These are phyloP conservation scores for Nomada flava DNA, from an alignment of 2,888 invertebrate species.

Conservation along the genomic window DNA sequence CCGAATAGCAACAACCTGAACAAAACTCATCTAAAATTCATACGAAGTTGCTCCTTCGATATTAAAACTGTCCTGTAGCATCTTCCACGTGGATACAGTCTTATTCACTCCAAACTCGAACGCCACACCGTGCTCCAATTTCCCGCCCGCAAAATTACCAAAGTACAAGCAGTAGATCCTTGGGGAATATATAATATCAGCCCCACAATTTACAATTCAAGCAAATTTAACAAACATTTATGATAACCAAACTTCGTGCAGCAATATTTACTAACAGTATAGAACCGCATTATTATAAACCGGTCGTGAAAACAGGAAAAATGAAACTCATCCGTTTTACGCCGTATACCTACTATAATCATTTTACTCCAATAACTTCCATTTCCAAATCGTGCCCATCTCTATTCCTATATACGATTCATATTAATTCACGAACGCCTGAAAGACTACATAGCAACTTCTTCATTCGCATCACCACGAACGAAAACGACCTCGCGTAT, in stretches of 20 bases:
- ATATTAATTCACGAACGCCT: no score
- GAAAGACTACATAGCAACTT: no score
- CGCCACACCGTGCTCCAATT: neutral
- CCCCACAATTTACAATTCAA: neutral
- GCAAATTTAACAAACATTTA: no score
- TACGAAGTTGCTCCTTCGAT: conserved; percentile 14
- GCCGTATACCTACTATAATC: no score
- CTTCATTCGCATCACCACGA: neutral
- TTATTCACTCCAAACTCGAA: conserved; percentile 16
- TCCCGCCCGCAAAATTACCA: neutral
- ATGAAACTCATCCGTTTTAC: no score
- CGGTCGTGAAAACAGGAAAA: neutral
- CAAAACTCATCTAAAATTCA: conserved; percentile 38
- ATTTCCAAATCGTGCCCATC: no score
- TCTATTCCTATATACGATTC: no score
- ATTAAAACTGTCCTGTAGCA: conserved; percentile 33
- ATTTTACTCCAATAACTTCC: no score
- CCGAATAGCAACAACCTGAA: conserved; percentile 14
- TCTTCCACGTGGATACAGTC: conserved; percentile 23
- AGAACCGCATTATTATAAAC: neutral
- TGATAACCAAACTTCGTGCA: neutral
- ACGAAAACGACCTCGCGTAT: neutral
- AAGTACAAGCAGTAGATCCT: no score
- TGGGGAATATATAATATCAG: no score
- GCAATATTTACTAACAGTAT: neutral